Evolutionary conservation across 2,888 invertebrate species (phyloP).

Genomic region (Omphaloscelis lunosa): DNA sequence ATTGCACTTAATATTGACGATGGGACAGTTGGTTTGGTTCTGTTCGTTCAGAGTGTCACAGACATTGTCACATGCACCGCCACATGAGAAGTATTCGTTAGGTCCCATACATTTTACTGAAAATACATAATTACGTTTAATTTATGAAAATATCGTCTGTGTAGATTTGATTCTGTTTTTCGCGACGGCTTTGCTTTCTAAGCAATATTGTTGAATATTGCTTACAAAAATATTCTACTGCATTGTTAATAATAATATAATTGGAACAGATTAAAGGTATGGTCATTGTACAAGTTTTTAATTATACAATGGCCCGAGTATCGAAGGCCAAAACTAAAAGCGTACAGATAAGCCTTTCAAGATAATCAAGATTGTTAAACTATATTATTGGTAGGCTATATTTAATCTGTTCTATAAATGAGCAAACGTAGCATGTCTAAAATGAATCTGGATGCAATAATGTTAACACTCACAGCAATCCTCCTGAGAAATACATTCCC

Average conservation of each 20-base stretch:
- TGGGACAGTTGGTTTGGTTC: constrained; percentile 70
- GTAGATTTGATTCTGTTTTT: too few species aligned
- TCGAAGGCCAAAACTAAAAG: not conserved
- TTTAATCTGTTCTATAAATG: not conserved
- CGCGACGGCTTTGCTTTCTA: not conserved
- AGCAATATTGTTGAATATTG: not conserved
- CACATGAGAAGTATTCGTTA: constrained; percentile 70
- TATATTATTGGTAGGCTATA: not conserved
- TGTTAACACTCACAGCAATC: constrained; percentile 49
- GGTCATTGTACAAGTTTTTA: not conserved
- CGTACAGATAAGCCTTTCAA: not conserved
- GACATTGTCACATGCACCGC: constrained; percentile 74
- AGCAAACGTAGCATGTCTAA: not conserved
- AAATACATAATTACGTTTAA: not conserved
- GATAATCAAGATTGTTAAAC: not conserved
- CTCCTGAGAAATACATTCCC: constrained; percentile 35
- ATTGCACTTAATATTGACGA: constrained; percentile 70
- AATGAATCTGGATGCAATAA: not conserved
- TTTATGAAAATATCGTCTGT: not conserved
- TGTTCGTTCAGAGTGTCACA: constrained; percentile 67
- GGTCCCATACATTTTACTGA: constrained; percentile 40
- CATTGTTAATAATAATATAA: not conserved
- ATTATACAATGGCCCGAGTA: not conserved
- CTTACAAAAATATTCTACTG: not conserved
- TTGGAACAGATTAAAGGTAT: not conserved